Base-by-base conservation (phyloP, 2,797 vertebrate species). In the Cephalopachus bancanus region DNA sequence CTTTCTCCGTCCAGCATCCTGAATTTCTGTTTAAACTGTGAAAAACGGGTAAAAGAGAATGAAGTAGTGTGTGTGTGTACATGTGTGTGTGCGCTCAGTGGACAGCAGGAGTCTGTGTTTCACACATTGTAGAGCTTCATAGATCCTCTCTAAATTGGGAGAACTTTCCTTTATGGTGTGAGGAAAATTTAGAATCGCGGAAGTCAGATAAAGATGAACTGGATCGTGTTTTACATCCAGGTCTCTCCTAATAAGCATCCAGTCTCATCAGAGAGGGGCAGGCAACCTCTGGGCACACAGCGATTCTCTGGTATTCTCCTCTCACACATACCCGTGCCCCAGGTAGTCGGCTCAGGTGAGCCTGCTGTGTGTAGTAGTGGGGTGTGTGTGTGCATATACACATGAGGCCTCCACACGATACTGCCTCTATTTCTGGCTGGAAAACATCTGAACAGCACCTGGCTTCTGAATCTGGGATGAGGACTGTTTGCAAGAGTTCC, bases 21-120 rank as follows among this genome's bases (percentile, higher is more conserved):
- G 49, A 49, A 75, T 97, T 95, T 97, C 44, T 83, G 10, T 65
- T 88, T 92, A 92, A 94, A 93, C 10, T 16, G 9, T 37, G 87
- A 49, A 85, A 94, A 89, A 49, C 26, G 44, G 72, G 67, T 14
- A 7, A 3, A 92, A 81, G 67, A 72, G 26, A 90, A 84, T 26
- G 60, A 81, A 76, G 33, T 37, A 44, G 7, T 30, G 17, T 65
- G 60, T 65, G 60, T 20, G 19, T 67, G 22, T 12, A n/a, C 4
- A 16, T 62, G 22, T 72, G 19, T 10, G 55, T 10, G 7, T 44
- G 17, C 30, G 20, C 44, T 67, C 16, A 24, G 5, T 22, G 44
- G 3, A 37, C n/a, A 26, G 24, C 30, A 65, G 26, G 71, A 67
- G 60, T 78, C 64, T 44, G 76, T 72, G 12, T 26, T 12, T 76